Conservation (phyloP, 2,888 invertebrate species). For the Pristionchus arcanus region DNA sequence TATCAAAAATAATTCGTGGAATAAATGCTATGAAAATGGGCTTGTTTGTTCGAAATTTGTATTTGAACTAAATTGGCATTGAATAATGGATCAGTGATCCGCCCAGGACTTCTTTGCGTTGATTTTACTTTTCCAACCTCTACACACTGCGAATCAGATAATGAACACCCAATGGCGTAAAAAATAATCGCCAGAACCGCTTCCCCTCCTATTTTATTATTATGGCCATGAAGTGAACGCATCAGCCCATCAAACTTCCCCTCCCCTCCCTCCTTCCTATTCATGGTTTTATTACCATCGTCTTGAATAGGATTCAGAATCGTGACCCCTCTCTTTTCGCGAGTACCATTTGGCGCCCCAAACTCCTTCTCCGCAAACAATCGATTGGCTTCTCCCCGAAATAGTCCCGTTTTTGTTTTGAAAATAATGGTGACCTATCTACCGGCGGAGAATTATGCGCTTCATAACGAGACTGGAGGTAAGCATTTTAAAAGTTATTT, state of each 20-base stretch:
- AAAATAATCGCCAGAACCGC: background rate
- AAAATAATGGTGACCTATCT: background rate
- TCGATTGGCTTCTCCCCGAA: background rate
- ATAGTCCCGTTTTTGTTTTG: background rate
- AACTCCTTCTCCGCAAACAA: background rate
- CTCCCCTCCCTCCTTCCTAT: background rate
- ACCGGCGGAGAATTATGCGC: background rate
- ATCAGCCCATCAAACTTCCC: background rate
- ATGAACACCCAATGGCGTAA: background rate
- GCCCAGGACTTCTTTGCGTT: background rate
- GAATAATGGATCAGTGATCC: background rate
- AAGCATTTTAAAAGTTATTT: background rate
- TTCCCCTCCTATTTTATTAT: background rate
- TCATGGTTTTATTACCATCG: slow-evolving; percentile 15
- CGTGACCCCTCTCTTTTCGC: slow-evolving; percentile 3
- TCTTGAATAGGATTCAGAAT: slow-evolving; percentile 29
- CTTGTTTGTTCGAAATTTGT: background rate
- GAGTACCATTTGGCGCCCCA: slow-evolving; percentile 31
- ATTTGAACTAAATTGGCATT: background rate
- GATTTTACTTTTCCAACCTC: background rate
- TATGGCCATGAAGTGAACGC: background rate
- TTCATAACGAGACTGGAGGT: slow-evolving; percentile 4
- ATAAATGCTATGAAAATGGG: slow-evolving; percentile 17
- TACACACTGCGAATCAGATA: background rate
- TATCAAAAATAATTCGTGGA: slow-evolving; percentile 2